Conservation (phyloP, 2,888 invertebrate species). For the Oasisia sp. region DNA sequence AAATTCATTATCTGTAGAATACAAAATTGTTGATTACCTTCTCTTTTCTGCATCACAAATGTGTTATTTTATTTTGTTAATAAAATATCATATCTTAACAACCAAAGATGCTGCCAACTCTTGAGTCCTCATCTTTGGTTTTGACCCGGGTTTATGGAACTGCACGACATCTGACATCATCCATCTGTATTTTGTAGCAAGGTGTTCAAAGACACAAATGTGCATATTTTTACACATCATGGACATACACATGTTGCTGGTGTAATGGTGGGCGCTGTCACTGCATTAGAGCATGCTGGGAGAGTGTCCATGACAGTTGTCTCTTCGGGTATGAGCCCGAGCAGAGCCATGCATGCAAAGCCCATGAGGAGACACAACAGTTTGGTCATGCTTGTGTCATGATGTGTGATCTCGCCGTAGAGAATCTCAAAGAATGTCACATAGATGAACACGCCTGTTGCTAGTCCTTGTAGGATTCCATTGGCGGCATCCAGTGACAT, state of each 20-base stretch:
- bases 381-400: slow-evolving; percentile 23
- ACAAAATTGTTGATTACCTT: not conserved
- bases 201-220: not conserved
- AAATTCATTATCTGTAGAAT: not conserved
- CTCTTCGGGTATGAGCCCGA: slow-evolving; percentile 26
- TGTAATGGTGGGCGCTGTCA: not conserved
- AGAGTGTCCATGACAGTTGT: not conserved
- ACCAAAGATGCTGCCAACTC: not conserved
- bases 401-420: not conserved
- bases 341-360: slow-evolving; percentile 21
- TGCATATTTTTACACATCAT: not conserved
- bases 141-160: not conserved
- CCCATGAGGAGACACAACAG: slow-evolving; percentile 14
- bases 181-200: not conserved
- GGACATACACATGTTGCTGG: not conserved
- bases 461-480: slow-evolving; percentile 71
- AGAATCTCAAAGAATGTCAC: slow-evolving; percentile 28
- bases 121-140: not conserved
- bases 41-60: not conserved
- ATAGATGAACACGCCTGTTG: slow-evolving; percentile 25
- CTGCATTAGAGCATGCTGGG: not conserved
- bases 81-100: not conserved
- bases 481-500: slow-evolving; percentile 44
- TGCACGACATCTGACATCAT: not conserved
- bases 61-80: not conserved